phyloP scores from a whole-genome alignment of 2,797 vertebrate species.

The Agapornis canus region DNA sequence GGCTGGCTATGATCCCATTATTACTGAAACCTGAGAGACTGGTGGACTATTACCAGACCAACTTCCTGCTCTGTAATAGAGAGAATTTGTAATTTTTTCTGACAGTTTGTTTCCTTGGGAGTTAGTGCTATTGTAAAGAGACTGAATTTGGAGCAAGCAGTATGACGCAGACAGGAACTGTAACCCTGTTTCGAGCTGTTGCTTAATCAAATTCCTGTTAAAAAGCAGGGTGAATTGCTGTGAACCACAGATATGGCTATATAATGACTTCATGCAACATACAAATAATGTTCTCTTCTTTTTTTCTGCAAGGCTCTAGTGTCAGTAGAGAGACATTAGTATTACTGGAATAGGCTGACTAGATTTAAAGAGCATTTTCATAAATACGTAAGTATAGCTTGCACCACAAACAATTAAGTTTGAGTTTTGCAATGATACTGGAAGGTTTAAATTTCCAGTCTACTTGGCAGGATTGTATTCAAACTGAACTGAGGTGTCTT shows the following conservation, averaged over 20 bases:
- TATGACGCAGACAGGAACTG: neutral
- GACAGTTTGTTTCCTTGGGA: slow-evolving; percentile 25
- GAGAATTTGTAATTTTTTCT: neutral
- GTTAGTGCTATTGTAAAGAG: neutral
- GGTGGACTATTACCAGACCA: neutral
- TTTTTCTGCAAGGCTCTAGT: neutral
- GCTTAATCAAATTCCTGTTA: slow-evolving; percentile 8
- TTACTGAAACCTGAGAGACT: neutral
- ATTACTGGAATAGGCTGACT: neutral
- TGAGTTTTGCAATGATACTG: neutral
- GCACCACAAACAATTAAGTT: neutral
- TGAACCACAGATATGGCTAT: neutral
- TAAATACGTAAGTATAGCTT: neutral
- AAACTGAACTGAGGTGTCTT: neutral
- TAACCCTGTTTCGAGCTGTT: neutral
- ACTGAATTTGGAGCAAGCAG: neutral
- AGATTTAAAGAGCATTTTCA: neutral
- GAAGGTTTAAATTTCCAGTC: neutral
- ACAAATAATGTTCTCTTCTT: neutral
- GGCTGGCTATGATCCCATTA: neutral
- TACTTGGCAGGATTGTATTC: neutral
- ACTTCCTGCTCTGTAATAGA: neutral
- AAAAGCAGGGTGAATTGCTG: neutral
- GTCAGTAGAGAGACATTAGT: neutral
- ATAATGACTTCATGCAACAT: neutral